Evolutionary conservation across 1,140 invertebrate species (phyloP).

Genomic region (Brachionus sp.): DNA sequence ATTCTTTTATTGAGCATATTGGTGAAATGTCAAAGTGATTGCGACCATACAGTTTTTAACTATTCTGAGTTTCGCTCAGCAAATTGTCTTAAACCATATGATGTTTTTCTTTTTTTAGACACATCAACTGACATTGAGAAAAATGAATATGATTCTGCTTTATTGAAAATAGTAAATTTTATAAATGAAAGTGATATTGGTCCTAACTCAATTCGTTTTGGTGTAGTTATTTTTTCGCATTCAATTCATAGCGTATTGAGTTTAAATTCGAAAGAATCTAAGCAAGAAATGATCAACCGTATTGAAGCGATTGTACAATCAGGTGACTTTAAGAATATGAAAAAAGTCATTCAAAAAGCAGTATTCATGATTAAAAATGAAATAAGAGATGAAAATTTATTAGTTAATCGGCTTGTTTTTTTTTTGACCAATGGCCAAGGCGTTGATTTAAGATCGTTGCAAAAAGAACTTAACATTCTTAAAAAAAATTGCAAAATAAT

Average conservation of each 20-base stretch:
- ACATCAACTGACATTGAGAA: not conserved
- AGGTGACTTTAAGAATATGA: not conserved
- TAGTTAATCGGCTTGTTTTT: not conserved
- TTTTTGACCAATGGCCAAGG: not conserved
- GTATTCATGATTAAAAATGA: not conserved
- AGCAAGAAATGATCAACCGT: not conserved
- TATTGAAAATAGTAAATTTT: not conserved
- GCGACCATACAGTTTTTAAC: not conserved
- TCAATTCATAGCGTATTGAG: not conserved
- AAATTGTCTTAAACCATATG: not conserved
- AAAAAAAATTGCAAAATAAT: not conserved
- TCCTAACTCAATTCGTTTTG: not conserved
- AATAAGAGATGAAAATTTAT: not conserved
- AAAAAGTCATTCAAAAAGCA: not conserved
- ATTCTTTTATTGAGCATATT: not conserved
- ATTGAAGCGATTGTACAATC: not conserved
- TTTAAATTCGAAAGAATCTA: not conserved
- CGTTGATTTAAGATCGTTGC: not conserved
- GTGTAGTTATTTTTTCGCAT: not conserved
- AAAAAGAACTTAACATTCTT: not conserved
- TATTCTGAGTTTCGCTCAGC: not conserved
- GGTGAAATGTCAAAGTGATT: not conserved
- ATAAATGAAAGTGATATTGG: not conserved
- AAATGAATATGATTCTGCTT: not conserved
- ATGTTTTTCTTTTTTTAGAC: not conserved